Evolutionary conservation across 2,888 invertebrate genomes (phyloP).

Genomic region (Exephanes ischioxanthus): DNA sequence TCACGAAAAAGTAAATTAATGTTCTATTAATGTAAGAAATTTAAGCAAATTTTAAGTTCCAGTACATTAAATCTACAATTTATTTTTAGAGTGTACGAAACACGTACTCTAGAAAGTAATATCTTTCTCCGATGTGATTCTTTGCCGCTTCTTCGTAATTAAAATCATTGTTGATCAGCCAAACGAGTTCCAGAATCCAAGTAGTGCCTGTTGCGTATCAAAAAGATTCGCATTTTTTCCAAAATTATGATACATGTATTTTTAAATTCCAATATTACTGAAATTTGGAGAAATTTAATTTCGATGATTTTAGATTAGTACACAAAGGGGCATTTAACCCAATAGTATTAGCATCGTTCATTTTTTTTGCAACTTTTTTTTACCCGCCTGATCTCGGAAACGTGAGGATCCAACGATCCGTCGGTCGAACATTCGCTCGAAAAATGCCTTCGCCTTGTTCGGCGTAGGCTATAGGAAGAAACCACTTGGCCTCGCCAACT

Average conservation of each 20-base stretch:
- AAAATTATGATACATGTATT: neutral
- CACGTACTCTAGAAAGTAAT: constrained; percentile 91
- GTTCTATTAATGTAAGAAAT: too few relatives aligned
- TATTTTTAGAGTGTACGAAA: neutral
- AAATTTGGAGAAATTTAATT: neutral
- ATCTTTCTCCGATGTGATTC: constrained; percentile 87
- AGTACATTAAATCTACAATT: too few relatives aligned
- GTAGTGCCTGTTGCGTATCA: constrained; percentile 87
- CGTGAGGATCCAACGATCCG: constrained; percentile 43
- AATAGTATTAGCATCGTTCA: neutral
- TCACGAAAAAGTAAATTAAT: too few relatives aligned
- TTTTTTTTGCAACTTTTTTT: neutral
- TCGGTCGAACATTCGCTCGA: constrained; percentile 2
- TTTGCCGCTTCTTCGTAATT: constrained; percentile 84
- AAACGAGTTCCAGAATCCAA: constrained; percentile 91
- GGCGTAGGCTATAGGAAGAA: neutral
- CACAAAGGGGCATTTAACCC: neutral
- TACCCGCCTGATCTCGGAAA: constrained; percentile 44
- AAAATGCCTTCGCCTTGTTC: constrained; percentile 26
- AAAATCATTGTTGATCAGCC: constrained; percentile 90
- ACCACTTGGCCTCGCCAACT: constrained; percentile 16
- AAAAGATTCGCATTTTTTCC: constrained; percentile 57
- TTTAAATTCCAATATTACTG: neutral
- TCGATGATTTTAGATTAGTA: neutral
- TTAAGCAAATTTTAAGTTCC: too few relatives aligned